Conservation (phyloP, 2,113 vertebrate genomes). For the Lepidothrix coronata region DNA sequence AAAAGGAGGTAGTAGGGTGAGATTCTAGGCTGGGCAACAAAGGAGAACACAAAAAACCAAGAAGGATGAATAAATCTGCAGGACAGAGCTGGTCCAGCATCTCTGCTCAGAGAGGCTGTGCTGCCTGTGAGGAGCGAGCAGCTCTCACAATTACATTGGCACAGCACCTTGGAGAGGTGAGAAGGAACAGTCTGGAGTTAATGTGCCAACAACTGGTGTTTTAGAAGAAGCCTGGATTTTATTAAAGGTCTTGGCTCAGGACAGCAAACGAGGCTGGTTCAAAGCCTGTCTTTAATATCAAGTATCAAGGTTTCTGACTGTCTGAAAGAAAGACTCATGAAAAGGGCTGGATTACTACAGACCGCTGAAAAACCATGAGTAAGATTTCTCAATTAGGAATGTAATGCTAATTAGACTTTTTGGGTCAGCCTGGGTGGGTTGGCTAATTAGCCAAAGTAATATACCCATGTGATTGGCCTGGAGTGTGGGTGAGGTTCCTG, state of each 20-base stretch:
- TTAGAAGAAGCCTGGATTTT: slow-evolving; percentile 12
- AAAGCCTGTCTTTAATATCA: slow-evolving; percentile 43
- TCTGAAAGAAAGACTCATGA: background rate
- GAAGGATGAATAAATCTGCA: background rate
- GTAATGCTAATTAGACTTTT: slow-evolving; percentile 39
- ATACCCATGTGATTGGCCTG: slow-evolving; percentile 53
- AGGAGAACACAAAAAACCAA: background rate
- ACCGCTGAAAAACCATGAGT: slow-evolving; percentile 48
- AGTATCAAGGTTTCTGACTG: slow-evolving; percentile 24
- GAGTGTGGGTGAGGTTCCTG: slow-evolving; percentile 64
- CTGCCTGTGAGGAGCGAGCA: background rate
- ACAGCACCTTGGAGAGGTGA: background rate
- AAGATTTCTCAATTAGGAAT: slow-evolving; percentile 48
- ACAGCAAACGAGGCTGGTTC: slow-evolving; percentile 34
- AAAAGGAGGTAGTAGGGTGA: background rate
- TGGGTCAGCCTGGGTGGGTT: slow-evolving; percentile 63
- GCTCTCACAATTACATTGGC: background rate
- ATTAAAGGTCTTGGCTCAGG: slow-evolving; percentile 51
- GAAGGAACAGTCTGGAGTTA: background rate
- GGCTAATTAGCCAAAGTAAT: slow-evolving; percentile 55
- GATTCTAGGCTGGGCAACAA: background rate
- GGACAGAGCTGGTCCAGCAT: slow-evolving; percentile 23
- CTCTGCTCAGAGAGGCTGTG: background rate
- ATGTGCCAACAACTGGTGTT: slow-evolving; percentile 16
- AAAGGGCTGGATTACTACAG: slow-evolving; percentile 10